Conservation (phyloP, 1,140 invertebrate species). For the Leptonema lineaticorne region DNA sequence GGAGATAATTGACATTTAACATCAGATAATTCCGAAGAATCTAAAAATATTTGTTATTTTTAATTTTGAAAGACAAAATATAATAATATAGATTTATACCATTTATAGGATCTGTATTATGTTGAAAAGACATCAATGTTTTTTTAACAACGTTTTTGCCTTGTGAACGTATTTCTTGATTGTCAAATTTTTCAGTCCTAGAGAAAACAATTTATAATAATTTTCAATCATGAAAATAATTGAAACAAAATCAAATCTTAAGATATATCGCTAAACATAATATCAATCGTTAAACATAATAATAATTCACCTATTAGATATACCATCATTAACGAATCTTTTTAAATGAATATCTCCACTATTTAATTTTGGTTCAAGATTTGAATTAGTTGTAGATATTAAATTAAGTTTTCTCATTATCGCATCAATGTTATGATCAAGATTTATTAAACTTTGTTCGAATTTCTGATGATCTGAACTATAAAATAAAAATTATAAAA, state of each 20-base stretch:
- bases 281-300: no score
- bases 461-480: not conserved
- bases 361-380: no score
- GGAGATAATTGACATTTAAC: constrained; percentile 10
- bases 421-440: not conserved
- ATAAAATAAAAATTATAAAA: not conserved
- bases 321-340: not conserved
- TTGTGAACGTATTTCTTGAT: not conserved
- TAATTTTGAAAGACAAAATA: not conserved
- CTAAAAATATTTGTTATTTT: not conserved
- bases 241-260: no score
- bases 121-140: not conserved
- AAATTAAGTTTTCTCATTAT: not conserved
- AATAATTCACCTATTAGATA: no score
- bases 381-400: not conserved
- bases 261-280: no score
- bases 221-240: no score
- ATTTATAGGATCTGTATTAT: not conserved
- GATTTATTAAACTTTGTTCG: not conserved
- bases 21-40: not conserved
- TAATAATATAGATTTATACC: not conserved
- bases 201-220: no score
- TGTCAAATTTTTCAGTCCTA: not conserved
- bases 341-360: not conserved
- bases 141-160: not conserved